These are phyloP conservation scores for Scaptomyza flava DNA, from an alignment of 2,888 invertebrate genomes.

Conservation along the genomic window DNA sequence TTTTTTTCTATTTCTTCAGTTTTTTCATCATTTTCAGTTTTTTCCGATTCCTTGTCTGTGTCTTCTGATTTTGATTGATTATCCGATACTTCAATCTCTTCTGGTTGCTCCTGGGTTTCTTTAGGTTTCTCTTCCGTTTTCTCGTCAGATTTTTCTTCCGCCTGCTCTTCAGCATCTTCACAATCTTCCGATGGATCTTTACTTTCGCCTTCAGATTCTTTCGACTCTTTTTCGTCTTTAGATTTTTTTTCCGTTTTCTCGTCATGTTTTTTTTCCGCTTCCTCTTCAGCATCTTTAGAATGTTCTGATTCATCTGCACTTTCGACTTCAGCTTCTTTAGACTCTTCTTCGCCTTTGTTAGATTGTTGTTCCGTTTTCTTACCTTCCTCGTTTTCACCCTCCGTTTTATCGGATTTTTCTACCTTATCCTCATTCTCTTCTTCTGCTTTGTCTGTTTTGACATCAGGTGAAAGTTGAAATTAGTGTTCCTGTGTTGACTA, in stretches of 20 bases:
- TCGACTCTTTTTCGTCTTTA: slow-evolving; percentile 10
- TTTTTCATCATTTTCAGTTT: slow-evolving; percentile 4
- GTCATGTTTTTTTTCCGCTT: slow-evolving; percentile 6
- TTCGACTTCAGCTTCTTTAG: slow-evolving; percentile 16
- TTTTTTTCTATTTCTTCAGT: background rate
- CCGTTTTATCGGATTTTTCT: slow-evolving; percentile 28
- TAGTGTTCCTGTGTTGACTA: slow-evolving; percentile 9
- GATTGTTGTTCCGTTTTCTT: slow-evolving; percentile 26
- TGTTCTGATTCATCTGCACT: slow-evolving; percentile 18
- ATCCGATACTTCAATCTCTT: slow-evolving; percentile 25
- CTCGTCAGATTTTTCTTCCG: slow-evolving; percentile 11
- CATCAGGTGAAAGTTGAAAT: slow-evolving; percentile 32
- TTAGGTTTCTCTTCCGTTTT: slow-evolving; percentile 12
- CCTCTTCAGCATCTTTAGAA: slow-evolving; percentile 9
- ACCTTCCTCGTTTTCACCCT: slow-evolving; percentile 24
- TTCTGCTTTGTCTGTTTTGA: slow-evolving; percentile 37
- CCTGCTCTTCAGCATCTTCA: slow-evolving; percentile 12
- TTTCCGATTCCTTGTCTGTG: slow-evolving; percentile 3
- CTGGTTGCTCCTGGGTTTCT: slow-evolving; percentile 23
- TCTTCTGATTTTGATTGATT: slow-evolving; percentile 8
- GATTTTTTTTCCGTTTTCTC: slow-evolving; percentile 10
- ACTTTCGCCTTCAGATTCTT: slow-evolving; percentile 20
- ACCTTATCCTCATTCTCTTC: slow-evolving; percentile 23
- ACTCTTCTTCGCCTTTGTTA: slow-evolving; percentile 14
- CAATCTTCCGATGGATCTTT: slow-evolving; percentile 15